Evolutionary conservation across 2,113 vertebrate species (phyloP), one percentile per base, ranked within the genome.

Genomic region (Dunckerocampus dactyliophorus): DNA sequence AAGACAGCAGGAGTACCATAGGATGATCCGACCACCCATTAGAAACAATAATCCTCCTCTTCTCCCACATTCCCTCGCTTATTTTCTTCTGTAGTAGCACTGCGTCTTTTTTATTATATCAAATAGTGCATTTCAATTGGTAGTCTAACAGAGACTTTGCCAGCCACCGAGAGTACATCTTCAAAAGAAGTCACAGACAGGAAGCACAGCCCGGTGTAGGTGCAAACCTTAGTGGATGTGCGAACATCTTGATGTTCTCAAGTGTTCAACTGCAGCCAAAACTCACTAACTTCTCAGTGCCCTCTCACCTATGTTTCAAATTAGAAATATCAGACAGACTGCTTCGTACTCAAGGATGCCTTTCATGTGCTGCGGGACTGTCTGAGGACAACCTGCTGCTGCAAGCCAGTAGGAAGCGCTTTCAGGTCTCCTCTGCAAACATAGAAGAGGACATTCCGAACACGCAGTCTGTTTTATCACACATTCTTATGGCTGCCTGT

Each of bases 311-410:
- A 54, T 67, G 6, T 51, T 52, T 52, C 46, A 47, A 51, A 59
- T 68, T 34, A 70, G 37, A 82, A 81, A 83, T 82, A 74, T 78
- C 77, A 79, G 63, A 71, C 62, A 72, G 58, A 74, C 70, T 79
- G 57, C 63, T 66, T 65, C 39, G 55, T 50, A 48, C 51, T 77
- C 81, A 64, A 78, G 51, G 72, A 77, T 71, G 77, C 61, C 0
- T 31, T 58, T 34, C 68, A 74, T 74, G 71, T 73, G 64, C 64
- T 65, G 46, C 60, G 77, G 50, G 64, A 56, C 54, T 52, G 62
- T 70, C 45, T 65, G 48, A 63, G 68, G 28, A 63, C 60, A 76
- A 71, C 71, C 65, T 28, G 24, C 62, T 42, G 59, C 50, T 39
- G 8, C 13, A 62, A 57, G 50, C 22, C 28, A 63, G 46, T 51